These are phyloP conservation scores for Melanargia galathea DNA, from an alignment of 2,888 invertebrate species.

Conservation along the genomic window DNA sequence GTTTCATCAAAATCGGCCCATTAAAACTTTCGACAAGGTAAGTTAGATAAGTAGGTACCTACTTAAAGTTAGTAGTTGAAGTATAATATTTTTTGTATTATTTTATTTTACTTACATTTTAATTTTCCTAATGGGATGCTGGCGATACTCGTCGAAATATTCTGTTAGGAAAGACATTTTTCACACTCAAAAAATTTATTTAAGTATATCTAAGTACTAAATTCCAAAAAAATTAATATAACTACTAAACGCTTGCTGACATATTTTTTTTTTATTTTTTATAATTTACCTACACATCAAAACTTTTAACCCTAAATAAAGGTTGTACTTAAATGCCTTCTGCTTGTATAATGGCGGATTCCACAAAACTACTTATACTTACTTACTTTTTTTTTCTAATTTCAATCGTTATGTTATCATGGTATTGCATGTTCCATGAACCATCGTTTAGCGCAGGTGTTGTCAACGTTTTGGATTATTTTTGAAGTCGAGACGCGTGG, in stretches of 20 bases:
- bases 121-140: slow-evolving; percentile 69
- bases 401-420: slow-evolving; percentile 65
- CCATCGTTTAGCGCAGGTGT: slow-evolving; percentile 46
- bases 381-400: slow-evolving; percentile 48
- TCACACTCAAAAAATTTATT: slow-evolving; percentile 35
- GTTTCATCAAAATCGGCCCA: neutral
- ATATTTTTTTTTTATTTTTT: neutral
- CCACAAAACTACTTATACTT: slow-evolving; percentile 46
- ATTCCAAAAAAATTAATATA: neutral
- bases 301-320: neutral
- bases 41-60: too few species aligned
- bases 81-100: too few species aligned
- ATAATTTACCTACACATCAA: neutral
- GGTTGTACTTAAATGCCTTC: slow-evolving; percentile 16
- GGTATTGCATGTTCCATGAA: slow-evolving; percentile 67
- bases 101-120: slow-evolving; percentile 60
- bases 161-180: slow-evolving; percentile 77
- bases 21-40: too few species aligned
- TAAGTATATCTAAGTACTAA: too few species aligned
- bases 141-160: slow-evolving; percentile 73
- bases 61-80: too few species aligned
- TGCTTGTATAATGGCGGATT: slow-evolving; percentile 34
- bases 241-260: neutral
- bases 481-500: neutral
- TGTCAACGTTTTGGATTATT: slow-evolving; percentile 51